Base-by-base conservation (phyloP, 2,113 vertebrate species). In the Etheostoma spectabile region DNA sequence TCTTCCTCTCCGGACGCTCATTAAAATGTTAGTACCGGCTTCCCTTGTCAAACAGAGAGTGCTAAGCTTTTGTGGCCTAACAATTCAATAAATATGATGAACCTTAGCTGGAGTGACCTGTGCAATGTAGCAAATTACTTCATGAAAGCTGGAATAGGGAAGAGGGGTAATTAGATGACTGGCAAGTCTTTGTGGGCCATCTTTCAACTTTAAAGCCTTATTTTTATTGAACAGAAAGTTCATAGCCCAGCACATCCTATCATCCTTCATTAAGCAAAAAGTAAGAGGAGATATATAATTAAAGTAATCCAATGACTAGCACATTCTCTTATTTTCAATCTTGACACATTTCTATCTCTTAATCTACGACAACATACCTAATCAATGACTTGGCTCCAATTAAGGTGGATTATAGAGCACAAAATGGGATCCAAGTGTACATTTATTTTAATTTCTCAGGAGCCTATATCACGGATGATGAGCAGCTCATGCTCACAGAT, bases 1-100 rank as follows among this genome's bases (percentile, higher is more conserved):
- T 75, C 83, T 42, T 73, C 86, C 87, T 87, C 92, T 91, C 83
- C 65, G 64, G 92, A 93, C 89, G 84, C 91, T 93, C 91, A 91
- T 93, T 93, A 93, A 86, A 92, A 61, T 80, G 55, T 80, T 88
- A 92, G 83, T 51, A 68, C 35, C 46, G 18, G 68, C 85, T 88
- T 57, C 68, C 65, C 76, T 74, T 83, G 80, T 82, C 80, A 87
- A 85, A 86, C 70, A 77, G 57, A 33, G 60, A 66, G 59, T 6
- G 33, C 46, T 73, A 88, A 57, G 74, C 71, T 73, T 86, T 83
- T 62, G 33, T 69, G 60, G 49, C 49, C 70, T 69, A 81, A 83
- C 86, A 85, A 82, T 82, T 63, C 67, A 76, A 80, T 85, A 89
- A 86, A 85, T 83, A 79, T 64, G 77, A 81, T 30, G 53, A 63